Conservation (phyloP, 2,888 invertebrate species). For the Cistogaster globosa region DNA sequence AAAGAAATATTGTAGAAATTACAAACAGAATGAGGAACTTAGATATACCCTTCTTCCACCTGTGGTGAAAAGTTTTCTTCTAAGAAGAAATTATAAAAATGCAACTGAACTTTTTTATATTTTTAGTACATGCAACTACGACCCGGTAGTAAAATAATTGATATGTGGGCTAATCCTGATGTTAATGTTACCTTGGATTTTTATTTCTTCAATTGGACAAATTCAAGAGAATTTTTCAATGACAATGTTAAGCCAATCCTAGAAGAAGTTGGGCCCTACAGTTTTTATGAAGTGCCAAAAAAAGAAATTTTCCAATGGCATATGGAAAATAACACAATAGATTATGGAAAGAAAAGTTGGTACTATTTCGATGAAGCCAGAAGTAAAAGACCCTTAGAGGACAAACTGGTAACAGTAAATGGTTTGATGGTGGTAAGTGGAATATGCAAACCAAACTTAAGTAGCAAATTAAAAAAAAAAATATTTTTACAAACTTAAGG, state of each 20-base stretch:
- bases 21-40: no score
- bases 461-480: background rate
- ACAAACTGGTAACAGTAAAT: slow-evolving; percentile 75
- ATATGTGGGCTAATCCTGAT: slow-evolving; percentile 87
- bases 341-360: slow-evolving; percentile 86
- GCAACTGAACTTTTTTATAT: background rate
- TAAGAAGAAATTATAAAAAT: no score
- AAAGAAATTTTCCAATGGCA: slow-evolving; percentile 90
- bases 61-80: no score
- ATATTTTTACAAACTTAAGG: slow-evolving; percentile 44
- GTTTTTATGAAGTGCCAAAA: slow-evolving; percentile 86
- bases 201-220: slow-evolving; percentile 91
- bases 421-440: slow-evolving; percentile 74
- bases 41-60: no score
- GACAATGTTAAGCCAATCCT: slow-evolving; percentile 84
- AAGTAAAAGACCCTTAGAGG: slow-evolving; percentile 74
- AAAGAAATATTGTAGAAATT: no score
- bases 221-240: slow-evolving; percentile 86
- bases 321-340: slow-evolving; percentile 87
- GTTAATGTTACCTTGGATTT: slow-evolving; percentile 86
- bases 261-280: slow-evolving; percentile 85
- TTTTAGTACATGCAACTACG: slow-evolving; percentile 84
- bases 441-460: background rate
- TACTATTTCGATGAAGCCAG: slow-evolving; percentile 85
- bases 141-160: slow-evolving; percentile 83